phyloP scores from a whole-genome alignment of 2,888 invertebrate genomes.

The Morinoia aosen region DNA sequence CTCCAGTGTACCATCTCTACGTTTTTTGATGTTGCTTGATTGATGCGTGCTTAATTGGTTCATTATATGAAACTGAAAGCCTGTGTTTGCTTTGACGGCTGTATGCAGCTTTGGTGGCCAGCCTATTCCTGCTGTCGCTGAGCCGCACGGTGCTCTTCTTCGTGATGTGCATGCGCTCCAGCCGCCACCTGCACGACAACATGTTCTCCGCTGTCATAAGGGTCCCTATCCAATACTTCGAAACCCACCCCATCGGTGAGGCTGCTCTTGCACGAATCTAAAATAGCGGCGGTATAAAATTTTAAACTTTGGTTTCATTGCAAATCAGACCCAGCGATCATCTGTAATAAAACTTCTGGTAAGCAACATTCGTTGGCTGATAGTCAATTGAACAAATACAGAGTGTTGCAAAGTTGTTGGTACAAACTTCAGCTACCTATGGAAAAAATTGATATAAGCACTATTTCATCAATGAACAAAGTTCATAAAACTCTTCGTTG shows the following conservation, averaged over 20 bases:
- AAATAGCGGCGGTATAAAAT: no score
- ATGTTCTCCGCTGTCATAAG: constrained; percentile 88
- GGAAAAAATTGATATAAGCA: no score
- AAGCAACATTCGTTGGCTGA: no score
- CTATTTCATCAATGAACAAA: no score
- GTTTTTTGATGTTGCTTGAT: background rate
- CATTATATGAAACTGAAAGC: background rate
- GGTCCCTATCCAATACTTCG: constrained; percentile 87
- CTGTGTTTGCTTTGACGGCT: background rate
- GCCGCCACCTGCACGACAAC: constrained; percentile 82
- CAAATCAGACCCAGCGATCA: no score
- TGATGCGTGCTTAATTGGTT: background rate
- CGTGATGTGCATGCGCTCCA: constrained; percentile 83
- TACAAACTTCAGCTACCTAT: no score
- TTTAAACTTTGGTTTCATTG: no score
- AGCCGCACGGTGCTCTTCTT: constrained; percentile 81
- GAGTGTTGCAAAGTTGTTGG: no score
- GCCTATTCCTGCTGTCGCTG: constrained; percentile 76
- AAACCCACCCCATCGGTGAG: constrained; percentile 86
- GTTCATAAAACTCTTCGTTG: no score
- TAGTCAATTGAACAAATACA: no score
- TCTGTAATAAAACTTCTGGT: no score
- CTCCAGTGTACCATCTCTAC: no score
- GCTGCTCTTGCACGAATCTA: background rate
- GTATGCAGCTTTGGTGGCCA: constrained; percentile 56